Evolutionary conservation across 2,797 vertebrate genomes (phyloP).

Genomic region (Miichthys miiuy): DNA sequence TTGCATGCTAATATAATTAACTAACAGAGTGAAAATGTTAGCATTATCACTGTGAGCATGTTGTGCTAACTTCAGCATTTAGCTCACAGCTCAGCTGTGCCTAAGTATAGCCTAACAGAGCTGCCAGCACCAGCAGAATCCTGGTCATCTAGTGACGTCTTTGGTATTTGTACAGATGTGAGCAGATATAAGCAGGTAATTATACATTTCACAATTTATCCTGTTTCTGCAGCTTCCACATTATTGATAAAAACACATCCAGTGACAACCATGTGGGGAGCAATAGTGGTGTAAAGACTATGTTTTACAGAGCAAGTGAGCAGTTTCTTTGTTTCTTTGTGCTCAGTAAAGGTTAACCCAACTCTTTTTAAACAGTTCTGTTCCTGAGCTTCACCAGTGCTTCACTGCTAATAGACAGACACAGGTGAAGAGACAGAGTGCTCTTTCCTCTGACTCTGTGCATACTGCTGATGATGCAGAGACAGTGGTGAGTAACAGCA

Average conservation of each 20-base stretch:
- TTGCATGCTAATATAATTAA: no score
- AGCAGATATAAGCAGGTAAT: not conserved
- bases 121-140: not conserved
- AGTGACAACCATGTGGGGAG: not conserved
- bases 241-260: not conserved
- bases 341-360: not conserved
- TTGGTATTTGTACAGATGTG: not conserved
- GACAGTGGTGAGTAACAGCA: slow-evolving; percentile 6
- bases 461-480: slow-evolving; percentile 29
- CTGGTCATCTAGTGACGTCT: not conserved
- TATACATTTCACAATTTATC: not conserved
- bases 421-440: not conserved
- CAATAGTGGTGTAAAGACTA: not conserved
- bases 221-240: not conserved
- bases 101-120: not conserved
- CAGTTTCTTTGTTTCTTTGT: not conserved
- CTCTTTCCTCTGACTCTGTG: not conserved
- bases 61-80: not conserved
- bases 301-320: not conserved
- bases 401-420: not conserved
- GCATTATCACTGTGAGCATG: not conserved
- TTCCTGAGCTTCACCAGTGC: not conserved
- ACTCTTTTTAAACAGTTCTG: not conserved
- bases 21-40: not conserved
- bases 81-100: not conserved